Evolutionary conservation across 2,888 invertebrate species (phyloP).

Genomic region (Apoda limacodes): DNA sequence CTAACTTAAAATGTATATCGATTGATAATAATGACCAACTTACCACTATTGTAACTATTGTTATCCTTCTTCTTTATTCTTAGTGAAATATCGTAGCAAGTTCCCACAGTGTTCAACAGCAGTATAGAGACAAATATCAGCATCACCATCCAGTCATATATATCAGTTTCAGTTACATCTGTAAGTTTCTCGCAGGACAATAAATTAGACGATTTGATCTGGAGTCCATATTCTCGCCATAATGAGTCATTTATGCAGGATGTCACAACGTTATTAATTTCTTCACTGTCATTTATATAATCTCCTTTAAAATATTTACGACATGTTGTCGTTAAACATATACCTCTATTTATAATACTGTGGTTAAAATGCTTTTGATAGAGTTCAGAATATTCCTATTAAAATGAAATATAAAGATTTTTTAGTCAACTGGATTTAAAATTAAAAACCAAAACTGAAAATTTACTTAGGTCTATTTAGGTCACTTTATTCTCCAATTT

Average conservation of each 20-base stretch:
- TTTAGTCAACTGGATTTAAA: too few species aligned
- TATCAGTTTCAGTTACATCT: conserved; percentile 1
- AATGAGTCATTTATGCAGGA: conserved; percentile 34
- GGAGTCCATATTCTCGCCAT: conserved; percentile 18
- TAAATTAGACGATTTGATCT: conserved; percentile 14
- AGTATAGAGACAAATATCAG: too few species aligned
- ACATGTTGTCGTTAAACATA: conserved; percentile 6
- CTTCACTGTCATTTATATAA: too few species aligned
- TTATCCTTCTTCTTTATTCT: conserved; percentile 1
- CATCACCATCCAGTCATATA: conserved; percentile 7
- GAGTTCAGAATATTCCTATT: conserved; percentile 5
- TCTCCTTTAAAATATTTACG: too few species aligned
- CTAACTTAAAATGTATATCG: too few species aligned
- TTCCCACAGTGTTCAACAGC: conserved; percentile 23
- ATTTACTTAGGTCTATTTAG: too few species aligned
- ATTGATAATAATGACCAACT: too few species aligned
- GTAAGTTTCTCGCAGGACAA: conserved; percentile 9
- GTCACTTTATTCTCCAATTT: too few species aligned
- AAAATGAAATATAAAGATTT: too few species aligned
- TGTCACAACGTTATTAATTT: too few species aligned
- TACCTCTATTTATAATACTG: conserved; percentile 5
- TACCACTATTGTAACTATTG: too few species aligned
- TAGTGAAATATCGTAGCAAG: conserved; percentile 17
- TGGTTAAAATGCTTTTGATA: conserved; percentile 7
- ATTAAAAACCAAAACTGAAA: too few species aligned